Base-by-base conservation (phyloP, 2,113 vertebrate genomes). In the Hydrolagus affinis region DNA sequence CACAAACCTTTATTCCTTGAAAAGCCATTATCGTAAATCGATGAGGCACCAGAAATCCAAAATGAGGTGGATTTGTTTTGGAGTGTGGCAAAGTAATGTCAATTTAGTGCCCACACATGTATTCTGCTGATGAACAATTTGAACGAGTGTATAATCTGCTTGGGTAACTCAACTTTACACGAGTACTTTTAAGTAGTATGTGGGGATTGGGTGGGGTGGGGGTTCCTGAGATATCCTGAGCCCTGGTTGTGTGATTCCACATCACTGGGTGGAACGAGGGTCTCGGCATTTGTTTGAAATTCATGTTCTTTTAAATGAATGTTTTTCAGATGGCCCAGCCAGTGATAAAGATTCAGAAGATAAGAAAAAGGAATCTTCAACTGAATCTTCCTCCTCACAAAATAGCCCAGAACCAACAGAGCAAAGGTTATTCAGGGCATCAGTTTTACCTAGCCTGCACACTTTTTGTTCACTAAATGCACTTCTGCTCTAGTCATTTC, bases 261-360 rank as follows among this genome's bases (percentile, higher is more conserved):
- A 30, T 12, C 70, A 72, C 30, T 72, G 30, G 23, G 12, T 4
- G 44, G 44, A 44, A 44, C 44, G 44, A 3, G 6, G 44, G 44
- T 44, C 44, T 44, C 44, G 44, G 44, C 44, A 44, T 44, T 44
- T 44, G 44, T 44, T 28, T 66, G 25, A 64, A 32, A 23, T 15
- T 83, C 10, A 83, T 83, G 23, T 64, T 80, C 66, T 60, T n/a
- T 28, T 28, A 66, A 66, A 83, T 64, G 28, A 83, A 66, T 83
- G 60, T 68, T 80, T 70, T 86, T 12, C 85, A 94, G 92, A 94
- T 60, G 90, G 92, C 28, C 78, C 78, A 17, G 87, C 92, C 3
- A 95, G 97, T 69, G 92, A 93, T 12, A 96, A 95, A 88, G 88
- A 87, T 1, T 12, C 78, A 30, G 93, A 95, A 78, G 95, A 97